phyloP scores from a whole-genome alignment of 2,888 invertebrate genomes.

The Ophioninae sp. region DNA sequence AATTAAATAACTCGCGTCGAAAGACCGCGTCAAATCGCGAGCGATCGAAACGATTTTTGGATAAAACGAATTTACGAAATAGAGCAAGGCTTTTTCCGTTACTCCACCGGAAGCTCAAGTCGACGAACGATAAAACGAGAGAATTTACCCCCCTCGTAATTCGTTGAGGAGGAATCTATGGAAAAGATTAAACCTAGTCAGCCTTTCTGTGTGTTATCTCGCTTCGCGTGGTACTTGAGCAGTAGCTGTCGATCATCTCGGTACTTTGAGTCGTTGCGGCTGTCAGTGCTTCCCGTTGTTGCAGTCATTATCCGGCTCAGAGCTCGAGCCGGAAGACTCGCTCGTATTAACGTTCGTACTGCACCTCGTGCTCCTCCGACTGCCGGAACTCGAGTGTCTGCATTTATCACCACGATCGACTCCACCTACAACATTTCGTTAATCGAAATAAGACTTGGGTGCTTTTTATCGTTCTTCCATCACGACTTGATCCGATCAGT shows the following conservation, averaged over 20 bases:
- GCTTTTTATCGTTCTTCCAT: neutral
- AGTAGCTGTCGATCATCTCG: conserved; percentile 78
- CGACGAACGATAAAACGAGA: conserved; percentile 18
- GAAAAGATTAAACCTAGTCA: conserved; percentile 78
- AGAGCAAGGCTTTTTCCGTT: conserved; percentile 9
- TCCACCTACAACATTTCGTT: conserved; percentile 77
- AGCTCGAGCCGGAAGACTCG: conserved; percentile 79
- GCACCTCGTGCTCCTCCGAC: conserved; percentile 78
- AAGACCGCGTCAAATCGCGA: conserved; percentile 32
- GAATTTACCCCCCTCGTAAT: conserved; percentile 29
- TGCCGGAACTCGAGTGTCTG: conserved; percentile 76
- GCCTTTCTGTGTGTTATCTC: conserved; percentile 80
- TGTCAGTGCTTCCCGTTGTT: conserved; percentile 76
- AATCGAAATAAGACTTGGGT: conserved; percentile 59
- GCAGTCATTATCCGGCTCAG: conserved; percentile 79
- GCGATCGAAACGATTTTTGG: neutral
- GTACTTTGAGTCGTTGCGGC: conserved; percentile 64
- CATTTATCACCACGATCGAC: conserved; percentile 79
- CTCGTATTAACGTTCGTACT: conserved; percentile 78
- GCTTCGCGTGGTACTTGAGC: conserved; percentile 80
- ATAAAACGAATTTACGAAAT: conserved; percentile 12
- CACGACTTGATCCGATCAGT: neutral
- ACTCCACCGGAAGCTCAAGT: conserved; percentile 6
- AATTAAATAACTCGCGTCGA: neutral
- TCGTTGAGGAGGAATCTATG: conserved; percentile 62